These are phyloP conservation scores for Phthorimaea operculella DNA, from an alignment of 1,140 invertebrate species.

Conservation along the genomic window DNA sequence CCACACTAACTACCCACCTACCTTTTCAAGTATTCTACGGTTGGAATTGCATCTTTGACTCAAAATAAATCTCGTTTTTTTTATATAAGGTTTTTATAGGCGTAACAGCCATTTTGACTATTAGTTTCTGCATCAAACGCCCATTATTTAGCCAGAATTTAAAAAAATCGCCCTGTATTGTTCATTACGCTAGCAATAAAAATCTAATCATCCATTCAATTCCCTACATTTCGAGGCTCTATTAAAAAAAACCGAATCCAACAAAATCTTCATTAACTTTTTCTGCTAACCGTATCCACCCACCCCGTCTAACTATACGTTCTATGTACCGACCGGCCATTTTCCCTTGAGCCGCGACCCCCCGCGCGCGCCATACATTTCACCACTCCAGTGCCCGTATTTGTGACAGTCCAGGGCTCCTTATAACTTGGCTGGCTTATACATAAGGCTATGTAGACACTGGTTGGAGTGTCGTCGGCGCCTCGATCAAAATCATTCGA, in stretches of 20 bases:
- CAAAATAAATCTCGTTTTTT: too few relatives aligned
- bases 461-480: slow-evolving; percentile 61
- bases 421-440: slow-evolving; percentile 24
- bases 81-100: too few relatives aligned
- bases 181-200: too few relatives aligned
- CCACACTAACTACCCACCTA: too few relatives aligned
- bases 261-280: neutral
- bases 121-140: too few relatives aligned
- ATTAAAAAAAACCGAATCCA: neutral
- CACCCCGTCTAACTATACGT: slow-evolving; percentile 45
- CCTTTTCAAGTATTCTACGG: too few relatives aligned
- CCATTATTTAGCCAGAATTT: too few relatives aligned
- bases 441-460: slow-evolving; percentile 52
- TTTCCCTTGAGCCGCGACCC: slow-evolving; percentile 23
- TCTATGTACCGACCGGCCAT: slow-evolving; percentile 47
- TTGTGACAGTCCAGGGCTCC: slow-evolving; percentile 39
- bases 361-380: slow-evolving; percentile 19
- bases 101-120: too few relatives aligned
- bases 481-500: slow-evolving; percentile 58
- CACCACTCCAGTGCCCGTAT: slow-evolving; percentile 9
- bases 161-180: too few relatives aligned
- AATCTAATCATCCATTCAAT: too few relatives aligned
- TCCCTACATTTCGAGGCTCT: too few relatives aligned
- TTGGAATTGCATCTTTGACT: too few relatives aligned
- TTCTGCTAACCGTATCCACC: slow-evolving; percentile 39